A percentile compares a stretch with the other conserved stretches of the same genome.
Conservation (phyloP, 2,113 vertebrate genomes). For the Procavia capensis region DNA sequence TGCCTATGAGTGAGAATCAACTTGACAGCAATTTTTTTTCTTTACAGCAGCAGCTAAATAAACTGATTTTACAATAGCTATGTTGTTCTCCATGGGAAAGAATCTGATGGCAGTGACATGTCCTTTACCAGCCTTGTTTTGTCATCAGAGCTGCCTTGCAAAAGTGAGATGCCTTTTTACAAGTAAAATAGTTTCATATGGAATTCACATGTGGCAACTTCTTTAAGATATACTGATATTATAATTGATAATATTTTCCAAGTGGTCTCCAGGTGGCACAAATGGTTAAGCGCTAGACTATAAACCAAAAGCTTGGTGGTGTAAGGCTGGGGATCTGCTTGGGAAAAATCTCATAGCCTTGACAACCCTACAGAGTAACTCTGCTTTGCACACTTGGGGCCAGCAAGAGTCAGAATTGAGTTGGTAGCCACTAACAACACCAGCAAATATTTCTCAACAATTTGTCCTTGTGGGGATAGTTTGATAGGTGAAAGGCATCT, state of each 20-base stretch:
- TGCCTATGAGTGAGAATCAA: too few relatives aligned
- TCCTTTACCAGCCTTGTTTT: background rate
- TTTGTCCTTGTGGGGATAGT: background rate
- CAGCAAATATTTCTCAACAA: background rate
- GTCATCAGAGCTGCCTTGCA: background rate
- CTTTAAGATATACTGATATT: background rate
- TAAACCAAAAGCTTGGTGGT: too few relatives aligned
- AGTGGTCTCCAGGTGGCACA: too few relatives aligned
- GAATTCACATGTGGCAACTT: background rate
- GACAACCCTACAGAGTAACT: too few relatives aligned
- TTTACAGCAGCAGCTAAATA: background rate
- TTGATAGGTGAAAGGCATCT: background rate
- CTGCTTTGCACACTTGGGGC: too few relatives aligned
- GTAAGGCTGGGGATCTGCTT: too few relatives aligned
- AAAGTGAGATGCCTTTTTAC: background rate
- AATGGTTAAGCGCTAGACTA: too few relatives aligned
- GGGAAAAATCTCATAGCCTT: too few relatives aligned
- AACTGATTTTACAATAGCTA: background rate
- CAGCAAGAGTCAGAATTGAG: too few relatives aligned
- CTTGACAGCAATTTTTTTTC: too few relatives aligned
- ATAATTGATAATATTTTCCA: background rate
- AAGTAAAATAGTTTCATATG: background rate
- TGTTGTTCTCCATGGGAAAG: background rate
- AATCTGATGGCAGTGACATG: background rate
- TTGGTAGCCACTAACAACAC: too few relatives aligned